These are phyloP conservation scores for Crocuta crocuta DNA, from an alignment of 2,113 vertebrate genomes.

Conservation along the genomic window DNA sequence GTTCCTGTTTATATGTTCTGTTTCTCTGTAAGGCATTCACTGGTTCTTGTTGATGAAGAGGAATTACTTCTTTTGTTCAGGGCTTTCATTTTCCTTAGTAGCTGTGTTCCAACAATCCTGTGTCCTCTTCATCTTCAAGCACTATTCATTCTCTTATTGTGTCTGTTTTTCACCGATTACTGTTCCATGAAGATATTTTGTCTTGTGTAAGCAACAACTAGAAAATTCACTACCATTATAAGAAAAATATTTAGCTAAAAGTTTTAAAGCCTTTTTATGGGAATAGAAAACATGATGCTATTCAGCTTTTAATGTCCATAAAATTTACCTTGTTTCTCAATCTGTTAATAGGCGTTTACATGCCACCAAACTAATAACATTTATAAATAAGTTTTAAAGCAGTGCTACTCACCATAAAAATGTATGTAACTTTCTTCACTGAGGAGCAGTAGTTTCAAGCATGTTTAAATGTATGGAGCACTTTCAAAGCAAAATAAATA, in stretches of 20 bases:
- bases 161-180: background rate
- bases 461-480: background rate
- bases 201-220: background rate
- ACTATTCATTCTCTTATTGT: background rate
- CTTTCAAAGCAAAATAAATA: constrained; percentile 17
- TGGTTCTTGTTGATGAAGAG: background rate
- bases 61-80: background rate
- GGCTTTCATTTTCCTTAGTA: background rate
- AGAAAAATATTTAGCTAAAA: constrained; percentile 1
- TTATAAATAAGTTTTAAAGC: background rate
- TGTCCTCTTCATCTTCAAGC: background rate
- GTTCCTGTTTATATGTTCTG: background rate
- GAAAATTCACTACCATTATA: background rate
- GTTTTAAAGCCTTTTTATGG: constrained; percentile 20
- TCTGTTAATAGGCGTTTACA: background rate
- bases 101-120: background rate
- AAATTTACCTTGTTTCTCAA: background rate
- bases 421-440: background rate
- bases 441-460: background rate
- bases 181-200: background rate
- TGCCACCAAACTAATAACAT: background rate
- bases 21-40: background rate
- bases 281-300: background rate
- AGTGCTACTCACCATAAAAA: background rate
- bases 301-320: background rate